phyloP scores from a whole-genome alignment of 2,113 vertebrate species.

The Chionis minor region DNA sequence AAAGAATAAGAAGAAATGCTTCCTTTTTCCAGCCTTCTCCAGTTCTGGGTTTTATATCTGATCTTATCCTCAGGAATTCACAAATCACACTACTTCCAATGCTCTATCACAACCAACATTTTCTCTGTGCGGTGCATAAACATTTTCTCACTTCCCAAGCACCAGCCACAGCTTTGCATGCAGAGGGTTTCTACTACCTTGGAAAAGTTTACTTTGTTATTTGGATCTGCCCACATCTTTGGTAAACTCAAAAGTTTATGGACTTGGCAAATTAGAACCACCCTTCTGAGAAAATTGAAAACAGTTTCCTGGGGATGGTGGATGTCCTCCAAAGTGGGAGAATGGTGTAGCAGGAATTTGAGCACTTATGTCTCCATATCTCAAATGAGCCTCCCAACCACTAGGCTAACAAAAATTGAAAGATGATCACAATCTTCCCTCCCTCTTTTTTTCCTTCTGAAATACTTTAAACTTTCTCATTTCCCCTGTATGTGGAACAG shows the following conservation, averaged over 20 bases:
- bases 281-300: neutral
- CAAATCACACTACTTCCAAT: neutral
- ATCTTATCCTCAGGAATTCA: neutral
- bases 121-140: neutral
- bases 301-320: neutral
- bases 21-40: neutral
- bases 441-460: neutral
- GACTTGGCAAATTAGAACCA: neutral
- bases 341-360: neutral
- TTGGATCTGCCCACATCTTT: neutral
- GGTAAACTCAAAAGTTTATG: neutral
- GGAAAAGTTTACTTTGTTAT: neutral
- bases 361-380: neutral
- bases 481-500: neutral
- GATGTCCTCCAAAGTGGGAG: neutral
- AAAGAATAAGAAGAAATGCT: neutral
- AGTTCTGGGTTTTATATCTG: neutral
- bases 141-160: neutral
- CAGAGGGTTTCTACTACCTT: neutral
- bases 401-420: neutral
- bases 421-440: neutral
- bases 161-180: neutral
- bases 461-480: neutral
- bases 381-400: neutral
- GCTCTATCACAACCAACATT: neutral